Base-by-base conservation (phyloP, 2,113 vertebrate genomes). In the Chlorocebus sabaeus region DNA sequence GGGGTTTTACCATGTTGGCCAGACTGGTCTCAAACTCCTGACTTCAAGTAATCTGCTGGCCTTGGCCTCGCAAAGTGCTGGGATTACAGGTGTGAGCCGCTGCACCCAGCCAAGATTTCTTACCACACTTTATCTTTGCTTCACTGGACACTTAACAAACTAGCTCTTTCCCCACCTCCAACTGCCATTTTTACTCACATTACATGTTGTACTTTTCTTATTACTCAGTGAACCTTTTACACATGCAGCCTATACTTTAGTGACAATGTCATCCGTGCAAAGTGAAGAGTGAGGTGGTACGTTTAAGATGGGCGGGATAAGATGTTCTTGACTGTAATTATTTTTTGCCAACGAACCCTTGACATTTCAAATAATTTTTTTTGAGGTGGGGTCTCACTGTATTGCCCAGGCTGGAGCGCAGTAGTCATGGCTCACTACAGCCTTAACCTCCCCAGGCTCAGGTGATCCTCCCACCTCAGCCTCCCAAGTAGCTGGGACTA, bases 101-200 rank as follows among this genome's bases (percentile, higher is more conserved):
- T 2, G 25, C 61, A 30, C 61, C 25, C 25, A 13, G 61, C 61
- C 61, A 8, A 40, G 61, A 27, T 27, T 70, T 48, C 16, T 48
- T 27, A 6, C 12, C 22, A 6, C 1, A 6, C 43, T 67, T 61
- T 55, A 22, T 59, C 85, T 45, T 80, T 14, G 22, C 27, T 61
- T n/a, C 17, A 1, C 78, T 38, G 45, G 43, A 8, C 12, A 0
- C 17, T 43, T 38, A 45, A 70, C 14, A 52, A 1, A 20, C 0
- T 5, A 72, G 32, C 67, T 45, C 18, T 35, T 85, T 85, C 40
- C 27, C 23, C 25, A 35, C 35, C 25, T 50, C 43, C 48, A 61
- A 6, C 38, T 2, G 2, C 88, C 30, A 2, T 48, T 67, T 78
- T 55, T 30, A 20, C 27, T 94, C 12, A 8, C 23, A 5, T 55